Percentiles rank a stretch among this genome's conserved stretches.
Conservation (phyloP, 2,888 invertebrate genomes). For the Gymnocheta viridis region DNA sequence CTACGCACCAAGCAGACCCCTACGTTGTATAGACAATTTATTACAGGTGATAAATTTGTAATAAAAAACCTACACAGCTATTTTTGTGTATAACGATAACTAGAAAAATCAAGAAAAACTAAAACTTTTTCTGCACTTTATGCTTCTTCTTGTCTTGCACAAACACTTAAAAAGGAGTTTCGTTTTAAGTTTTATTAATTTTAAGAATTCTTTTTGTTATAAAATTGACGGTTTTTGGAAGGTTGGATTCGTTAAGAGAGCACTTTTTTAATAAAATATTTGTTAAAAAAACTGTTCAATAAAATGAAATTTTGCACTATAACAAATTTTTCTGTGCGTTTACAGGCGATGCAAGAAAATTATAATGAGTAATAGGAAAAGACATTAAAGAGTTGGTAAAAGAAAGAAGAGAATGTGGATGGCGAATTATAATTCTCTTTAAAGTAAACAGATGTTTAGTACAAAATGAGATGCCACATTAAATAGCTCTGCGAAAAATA, state of each 20-base stretch:
- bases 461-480: neutral
- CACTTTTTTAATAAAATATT: conserved; percentile 39
- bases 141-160: neutral
- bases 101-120: conserved; percentile 45
- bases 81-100: conserved; percentile 70
- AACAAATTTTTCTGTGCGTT: conserved; percentile 24
- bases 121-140: conserved; percentile 40
- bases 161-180: neutral
- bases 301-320: conserved; percentile 40
- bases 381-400: conserved; percentile 4
- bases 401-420: neutral
- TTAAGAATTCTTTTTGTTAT: neutral
- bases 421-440: neutral
- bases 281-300: conserved; percentile 31
- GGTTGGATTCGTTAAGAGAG: conserved; percentile 62
- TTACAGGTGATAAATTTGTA: conserved; percentile 18
- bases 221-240: conserved; percentile 61
- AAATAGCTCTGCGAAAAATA: no score
- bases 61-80: conserved; percentile 22
- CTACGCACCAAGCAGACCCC: conserved; percentile 3
- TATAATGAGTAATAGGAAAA: conserved; percentile 48
- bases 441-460: conserved; percentile 32
- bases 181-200: neutral
- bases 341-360: conserved; percentile 33
- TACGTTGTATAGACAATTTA: conserved; percentile 8